These are phyloP conservation scores for Pantherophis alleghaniensis DNA, from an alignment of 2,797 vertebrate genomes.

Conservation along the genomic window DNA sequence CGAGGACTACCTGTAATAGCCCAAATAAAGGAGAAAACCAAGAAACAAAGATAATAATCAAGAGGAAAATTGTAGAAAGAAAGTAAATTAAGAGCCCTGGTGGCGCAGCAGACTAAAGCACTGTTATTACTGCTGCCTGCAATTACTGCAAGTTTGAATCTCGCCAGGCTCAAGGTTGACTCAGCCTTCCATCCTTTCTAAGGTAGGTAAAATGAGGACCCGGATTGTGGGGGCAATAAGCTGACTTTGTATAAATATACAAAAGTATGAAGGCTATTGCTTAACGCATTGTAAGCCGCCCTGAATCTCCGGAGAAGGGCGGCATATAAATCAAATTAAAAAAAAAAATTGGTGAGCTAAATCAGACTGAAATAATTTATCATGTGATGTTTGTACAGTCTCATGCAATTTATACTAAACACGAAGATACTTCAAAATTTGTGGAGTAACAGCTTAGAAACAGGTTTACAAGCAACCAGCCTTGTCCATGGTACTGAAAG, in stretches of 20 bases:
- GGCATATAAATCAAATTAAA: too few species aligned
- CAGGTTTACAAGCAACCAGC: neutral
- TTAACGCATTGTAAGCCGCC: too few species aligned
- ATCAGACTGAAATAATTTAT: neutral
- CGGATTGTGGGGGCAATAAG: too few species aligned
- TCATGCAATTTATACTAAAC: neutral
- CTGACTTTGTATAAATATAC: too few species aligned
- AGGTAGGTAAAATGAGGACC: too few species aligned
- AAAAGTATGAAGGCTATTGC: too few species aligned
- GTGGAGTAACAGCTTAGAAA: neutral
- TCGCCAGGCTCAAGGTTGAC: too few species aligned
- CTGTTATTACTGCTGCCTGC: too few species aligned
- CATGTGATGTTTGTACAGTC: neutral
- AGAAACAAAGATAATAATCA: neutral
- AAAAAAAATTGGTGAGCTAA: neutral
- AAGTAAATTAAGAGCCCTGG: neutral
- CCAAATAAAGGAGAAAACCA: neutral
- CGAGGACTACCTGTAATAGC: neutral
- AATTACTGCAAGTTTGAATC: too few species aligned
- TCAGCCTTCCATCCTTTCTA: too few species aligned
- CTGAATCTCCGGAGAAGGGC: too few species aligned
- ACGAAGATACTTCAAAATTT: neutral
- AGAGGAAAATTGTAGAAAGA: neutral
- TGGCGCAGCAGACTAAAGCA: too few species aligned
- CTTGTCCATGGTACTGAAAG: constrained; percentile 31